Evolutionary conservation across 1,140 invertebrate species (phyloP).

Genomic region (Eueides isabella): DNA sequence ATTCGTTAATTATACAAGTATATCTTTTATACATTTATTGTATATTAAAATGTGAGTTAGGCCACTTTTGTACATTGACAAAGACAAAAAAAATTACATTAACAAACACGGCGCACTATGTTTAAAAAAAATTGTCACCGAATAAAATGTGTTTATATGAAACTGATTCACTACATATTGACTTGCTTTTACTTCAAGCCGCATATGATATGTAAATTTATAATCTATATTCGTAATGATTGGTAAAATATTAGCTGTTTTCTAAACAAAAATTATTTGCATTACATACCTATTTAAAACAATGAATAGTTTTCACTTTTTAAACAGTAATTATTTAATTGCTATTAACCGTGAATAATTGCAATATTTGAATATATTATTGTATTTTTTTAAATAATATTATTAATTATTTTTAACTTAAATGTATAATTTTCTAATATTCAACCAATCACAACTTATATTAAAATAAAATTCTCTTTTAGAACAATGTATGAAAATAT

Average conservation of each 20-base stretch:
- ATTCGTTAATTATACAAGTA: too few species aligned
- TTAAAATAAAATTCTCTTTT: not conserved
- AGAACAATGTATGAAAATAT: conserved; percentile 8
- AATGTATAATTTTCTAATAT: not conserved
- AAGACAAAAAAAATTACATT: too few species aligned
- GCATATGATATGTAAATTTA: conserved; percentile 1
- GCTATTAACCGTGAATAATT: too few species aligned
- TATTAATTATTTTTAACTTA: too few species aligned
- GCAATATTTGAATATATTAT: too few species aligned
- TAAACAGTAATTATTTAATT: too few species aligned
- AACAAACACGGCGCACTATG: too few species aligned
- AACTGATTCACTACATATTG: not conserved
- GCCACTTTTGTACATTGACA: not conserved
- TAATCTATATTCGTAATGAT: not conserved
- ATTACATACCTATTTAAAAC: not conserved
- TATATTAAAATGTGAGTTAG: not conserved
- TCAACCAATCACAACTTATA: not conserved
- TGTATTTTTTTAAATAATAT: too few species aligned
- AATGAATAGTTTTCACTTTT: not conserved
- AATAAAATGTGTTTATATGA: not conserved
- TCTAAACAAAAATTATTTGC: not conserved
- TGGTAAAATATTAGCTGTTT: conserved; percentile 1
- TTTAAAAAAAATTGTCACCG: not conserved
- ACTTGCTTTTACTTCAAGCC: not conserved
- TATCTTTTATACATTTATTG: too few species aligned